Base-by-base conservation (phyloP, 2,888 invertebrate genomes). In the Geophilus truncorum region DNA sequence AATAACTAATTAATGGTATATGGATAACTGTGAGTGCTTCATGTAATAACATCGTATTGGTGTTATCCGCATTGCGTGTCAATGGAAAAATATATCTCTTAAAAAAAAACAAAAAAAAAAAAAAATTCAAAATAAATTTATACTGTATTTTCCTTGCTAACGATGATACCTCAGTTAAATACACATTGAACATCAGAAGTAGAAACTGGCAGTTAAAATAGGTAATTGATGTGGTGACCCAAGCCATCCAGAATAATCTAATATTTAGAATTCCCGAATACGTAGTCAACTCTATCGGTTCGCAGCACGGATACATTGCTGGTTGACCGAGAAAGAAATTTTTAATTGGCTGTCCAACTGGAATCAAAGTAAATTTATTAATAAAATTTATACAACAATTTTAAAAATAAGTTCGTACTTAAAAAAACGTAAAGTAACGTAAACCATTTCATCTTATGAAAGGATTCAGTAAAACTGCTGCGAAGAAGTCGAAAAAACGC, bases 111-210 rank as follows among this genome's bases (percentile, higher is more conserved):
- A 70, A 70, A 25, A 4, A 3, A 4, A 1, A 18, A n/a, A 51
- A 21, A 51, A 3, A n/a, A n/a, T 18, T 7, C 15, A 45, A 10
- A 12, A 21, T 18, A 25, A 12, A 70, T 62, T 62, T 7, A 77
- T 32, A 28, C n/a, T n/a, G n/a, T n/a, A n/a, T n/a, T n/a, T n/a
- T n/a, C n/a, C n/a, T n/a, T n/a, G n/a, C n/a, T n/a, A n/a, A n/a
- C n/a, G n/a, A n/a, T n/a, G n/a, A n/a, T 78, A 81, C 81, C 76
- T 93, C 92, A 0, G 93, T 92, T 36, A 94, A 87, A 83, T 92
- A 90, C 83, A 93, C 89, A 83, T 92, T 90, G 83, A 93, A 93
- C 81, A 93, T 89, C 77, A 91, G 36, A 28, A 77, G 18, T 25
- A 78, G 32, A 28, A 57, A 34, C 12, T 75, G 18, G 40, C 51